These are phyloP conservation scores for Orestias chungarensis DNA, from an alignment of 2,797 vertebrate species.

Conservation along the genomic window DNA sequence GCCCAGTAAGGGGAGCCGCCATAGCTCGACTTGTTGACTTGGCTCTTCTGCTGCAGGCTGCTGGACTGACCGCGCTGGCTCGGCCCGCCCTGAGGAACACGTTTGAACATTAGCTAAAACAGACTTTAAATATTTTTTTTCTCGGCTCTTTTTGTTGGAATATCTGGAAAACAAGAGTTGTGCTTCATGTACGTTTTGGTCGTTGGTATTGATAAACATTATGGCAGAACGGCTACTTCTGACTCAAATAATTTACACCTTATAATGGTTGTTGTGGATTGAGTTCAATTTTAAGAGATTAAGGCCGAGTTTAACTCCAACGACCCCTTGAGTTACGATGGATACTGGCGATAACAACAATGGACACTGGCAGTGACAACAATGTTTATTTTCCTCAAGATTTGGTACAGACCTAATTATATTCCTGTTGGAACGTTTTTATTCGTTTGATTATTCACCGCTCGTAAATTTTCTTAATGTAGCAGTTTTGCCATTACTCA, in stretches of 20 bases:
- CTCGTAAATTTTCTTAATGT: neutral
- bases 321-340: too few species aligned
- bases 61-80: constrained; percentile 91
- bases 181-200: neutral
- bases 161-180: neutral
- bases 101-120: neutral
- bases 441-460: neutral
- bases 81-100: constrained; percentile 82
- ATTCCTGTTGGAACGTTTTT: neutral
- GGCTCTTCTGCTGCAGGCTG: constrained; percentile 96
- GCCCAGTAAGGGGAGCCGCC: constrained; percentile 96
- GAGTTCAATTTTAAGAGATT: neutral
- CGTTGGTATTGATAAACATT: neutral
- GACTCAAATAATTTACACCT: too few species aligned
- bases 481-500: too few species aligned
- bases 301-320: neutral
- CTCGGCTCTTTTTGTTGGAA: neutral
- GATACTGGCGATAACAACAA: too few species aligned
- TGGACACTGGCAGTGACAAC: too few species aligned
- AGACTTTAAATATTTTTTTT: too few species aligned
- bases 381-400: too few species aligned
- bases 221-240: neutral
- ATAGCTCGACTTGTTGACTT: constrained; percentile 94
- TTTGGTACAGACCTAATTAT: too few species aligned
- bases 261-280: neutral